Base-by-base conservation (phyloP, 1,140 invertebrate species). In the Choristoneura fumiferana region DNA sequence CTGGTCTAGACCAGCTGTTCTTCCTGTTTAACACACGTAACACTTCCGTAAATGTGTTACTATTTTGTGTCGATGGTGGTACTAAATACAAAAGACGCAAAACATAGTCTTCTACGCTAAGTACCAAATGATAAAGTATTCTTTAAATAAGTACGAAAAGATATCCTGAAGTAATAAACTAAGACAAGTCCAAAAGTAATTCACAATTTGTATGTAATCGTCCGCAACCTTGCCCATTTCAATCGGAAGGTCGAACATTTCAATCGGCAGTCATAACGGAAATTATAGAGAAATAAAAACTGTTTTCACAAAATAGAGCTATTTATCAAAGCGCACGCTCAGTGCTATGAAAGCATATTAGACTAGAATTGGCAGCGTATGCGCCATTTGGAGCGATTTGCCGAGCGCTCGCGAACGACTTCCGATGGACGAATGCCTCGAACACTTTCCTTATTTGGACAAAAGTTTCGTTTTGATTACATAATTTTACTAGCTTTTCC, bases 401-500 rank as follows among this genome's bases (percentile, higher is more conserved):
- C 66, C 68, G 67, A 71, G 67, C 66, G 62, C 64, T 76, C 60
- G 69, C 67, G 63, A 71, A 77, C 65, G 54, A 76, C 73, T 82
- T 77, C 76, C 77, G 72, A 77, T 75, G 71, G 69, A 69, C 61
- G 69, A 71, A 67, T 67, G 59, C 65, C 68, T 65, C 60, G 67
- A 73, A 76, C 73, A 73, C 63, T 72, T 71, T 62, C 69, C 67
- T 73, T 73, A 75, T 78, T 78, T 71, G 45, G 73, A 67, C 17
- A 60, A 66, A 73, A 75, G 71, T 62, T 67, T 58, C 57, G 58
- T 69, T 71, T 73, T 75, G 64, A 76, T 78, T 69, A 64, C 65
- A 65, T 71, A 40, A 71, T 74, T 73, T 67, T 71, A 53, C n/a
- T 64, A 68, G 9, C 12, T 0, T 49, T 49, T 10, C 9, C 13